These are phyloP conservation scores for Mesorhabditis sp. DNA, from an alignment of 2,888 invertebrate genomes.

Conservation along the genomic window DNA sequence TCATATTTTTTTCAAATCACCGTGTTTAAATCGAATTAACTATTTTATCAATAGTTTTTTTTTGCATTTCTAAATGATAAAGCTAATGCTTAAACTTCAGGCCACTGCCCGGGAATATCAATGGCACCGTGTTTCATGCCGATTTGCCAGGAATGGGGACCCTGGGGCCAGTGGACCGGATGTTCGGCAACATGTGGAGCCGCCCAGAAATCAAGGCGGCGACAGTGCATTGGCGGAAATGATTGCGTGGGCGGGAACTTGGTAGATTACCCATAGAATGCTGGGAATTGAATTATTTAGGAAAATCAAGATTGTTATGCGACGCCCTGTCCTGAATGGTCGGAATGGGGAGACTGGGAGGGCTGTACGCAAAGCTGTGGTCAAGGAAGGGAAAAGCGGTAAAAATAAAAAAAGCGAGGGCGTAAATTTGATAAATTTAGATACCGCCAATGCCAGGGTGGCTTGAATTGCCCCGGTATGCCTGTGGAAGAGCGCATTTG, in stretches of 20 bases:
- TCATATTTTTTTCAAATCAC: too few relatives aligned
- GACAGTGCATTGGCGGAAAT: constrained; percentile 18
- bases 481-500: constrained; percentile 35
- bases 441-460: constrained; percentile 24
- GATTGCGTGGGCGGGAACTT: constrained; percentile 17
- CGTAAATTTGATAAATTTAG: background rate
- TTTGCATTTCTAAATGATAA: too few relatives aligned
- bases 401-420: constrained; percentile 11
- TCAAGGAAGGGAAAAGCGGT: constrained; percentile 31
- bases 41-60: too few relatives aligned
- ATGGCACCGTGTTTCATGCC: constrained; percentile 6
- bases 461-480: constrained; percentile 37
- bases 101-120: constrained; percentile 1
- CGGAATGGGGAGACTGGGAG: constrained; percentile 37
- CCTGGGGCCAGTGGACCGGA: constrained; percentile 37
- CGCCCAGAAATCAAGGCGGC: constrained; percentile 25
- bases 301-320: constrained; percentile 33
- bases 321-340: constrained; percentile 35
- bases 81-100: background rate
- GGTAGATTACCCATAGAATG: constrained; percentile 10
- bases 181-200: constrained; percentile 39
- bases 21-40: too few relatives aligned
- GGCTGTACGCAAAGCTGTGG: constrained; percentile 38
- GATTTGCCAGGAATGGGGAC: background rate
- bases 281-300: constrained; percentile 16